Evolutionary conservation across 2,797 vertebrate genomes (phyloP), one percentile per base, ranked within the genome.

Genomic region (Tinamus major): DNA sequence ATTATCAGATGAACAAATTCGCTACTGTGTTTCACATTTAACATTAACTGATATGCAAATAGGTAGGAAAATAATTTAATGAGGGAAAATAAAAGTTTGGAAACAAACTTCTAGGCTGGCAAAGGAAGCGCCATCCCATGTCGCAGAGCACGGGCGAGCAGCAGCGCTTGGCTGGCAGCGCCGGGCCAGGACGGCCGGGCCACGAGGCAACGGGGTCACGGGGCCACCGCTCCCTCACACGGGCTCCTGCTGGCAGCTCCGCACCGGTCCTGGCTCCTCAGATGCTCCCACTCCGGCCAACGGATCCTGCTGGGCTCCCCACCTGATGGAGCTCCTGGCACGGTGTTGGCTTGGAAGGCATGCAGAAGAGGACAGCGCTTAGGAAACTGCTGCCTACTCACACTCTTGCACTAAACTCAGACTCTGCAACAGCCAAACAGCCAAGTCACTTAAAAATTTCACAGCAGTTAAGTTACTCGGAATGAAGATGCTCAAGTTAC

Each of bases 401-500:
- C 23, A 20, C 1, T 35, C 8, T 39, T 75, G 27, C 42, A 24
- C 7, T n/a, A 79, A 81, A 31, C 39, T 44, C 63, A 7, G 67
- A 44, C 83, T 58, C 35, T 70, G 46, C 79, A 61, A 76, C 23
- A 27, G 16, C 21, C 39, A 55, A 18, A 15, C 3, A 89, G 33
- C 26, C 39, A 42, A 49, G 31, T 49, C 71, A 29, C 19, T 61
- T 81, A 65, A 49, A 41, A 71, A 27, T 1, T 37, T 4, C 49
- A 29, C 33, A 71, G 68, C 37, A 35, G 58, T 77, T 53, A 44
- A 35, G 39, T 81, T 82, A 91, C 63, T 41, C 23, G 27, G 23
- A 37, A 62, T 24, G 33, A 70, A 90, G 68, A 74, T 42, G 39
- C 59, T 95, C 65, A 62, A 74, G 33, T 94, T 95, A 90, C 95